Base-by-base conservation (phyloP, 2,797 vertebrate genomes). In the Chloroceryle inda region DNA sequence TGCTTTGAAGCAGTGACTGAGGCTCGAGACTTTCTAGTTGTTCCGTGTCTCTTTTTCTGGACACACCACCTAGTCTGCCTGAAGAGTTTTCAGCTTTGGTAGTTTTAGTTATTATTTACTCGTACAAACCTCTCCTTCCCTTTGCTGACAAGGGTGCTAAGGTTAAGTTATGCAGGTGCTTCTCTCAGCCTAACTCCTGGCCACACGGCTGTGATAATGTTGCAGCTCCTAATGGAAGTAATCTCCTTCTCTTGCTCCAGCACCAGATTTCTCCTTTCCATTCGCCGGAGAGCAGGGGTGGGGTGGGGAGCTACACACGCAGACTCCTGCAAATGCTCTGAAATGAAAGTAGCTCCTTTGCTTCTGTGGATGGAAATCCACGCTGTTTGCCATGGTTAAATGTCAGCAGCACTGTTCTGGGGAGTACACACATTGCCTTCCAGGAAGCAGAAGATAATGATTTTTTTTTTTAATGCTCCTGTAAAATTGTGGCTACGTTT, bases 401-500 rank as follows among this genome's bases (percentile, higher is more conserved):
- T 35, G 67, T 71, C 79, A 88, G 62, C 76, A 53, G 58, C 21
- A 23, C 5, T 10, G 20, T 62, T 92, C 56, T 77, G 61, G 61
- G 58, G 33, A 66, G 38, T 58, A 87, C 4, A 2, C 3, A 0
- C 15, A 1, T 44, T 80, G 27, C 53, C 71, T 95, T 92, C 83
- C 50, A 59, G 49, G 85, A 91, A 85, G 62, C 37, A 29, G 40
- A 55, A 26, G 27, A 75, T 84, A 83, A 72, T 89, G 27, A 27
- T 33, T 21, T 85, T 81, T 76, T 55, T 68, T 68, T 91, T 79
- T 76, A 52, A 42, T 75, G 26, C 72, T 85, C 3, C 58, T 90
- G n/a, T 84, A 78, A 58, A 87, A 88, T 31, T 63, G 26, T 88
- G 50, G 55, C 58, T 89, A 1, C 85, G 72, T 89, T 94, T 94